Evolutionary conservation across 1,140 invertebrate genomes (phyloP), one percentile per base, ranked within the genome.

Genomic region (Diprion similis): DNA sequence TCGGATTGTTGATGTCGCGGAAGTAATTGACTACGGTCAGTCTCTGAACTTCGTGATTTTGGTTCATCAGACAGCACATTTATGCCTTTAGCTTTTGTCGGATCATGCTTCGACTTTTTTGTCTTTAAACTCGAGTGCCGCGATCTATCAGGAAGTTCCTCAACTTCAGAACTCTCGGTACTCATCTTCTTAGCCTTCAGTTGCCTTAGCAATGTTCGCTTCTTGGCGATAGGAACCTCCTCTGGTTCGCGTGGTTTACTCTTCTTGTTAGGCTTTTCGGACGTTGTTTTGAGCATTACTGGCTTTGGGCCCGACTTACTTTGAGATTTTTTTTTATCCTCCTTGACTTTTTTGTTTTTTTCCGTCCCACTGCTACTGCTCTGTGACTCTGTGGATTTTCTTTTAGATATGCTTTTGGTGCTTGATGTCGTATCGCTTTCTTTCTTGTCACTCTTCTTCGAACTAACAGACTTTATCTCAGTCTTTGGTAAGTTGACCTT

Each of bases 91-190:
- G 64, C 37, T 67, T 65, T 46, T 45, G 47, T 4, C 7, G 15
- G 37, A 19, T 17, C 17, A 66, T 46, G n/a, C 67, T 37, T 71
- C 17, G 66, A 24, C 71, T 79, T 83, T 59, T 59, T 59, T 0
- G 51, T 17, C n/a, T 17, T 59, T 17, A 59, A n/a, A n/a, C 46
- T 70, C 11, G 65, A 37, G 19, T 75, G 78, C 24, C 76, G 78
- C 1, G 59, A 48, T 72, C 80, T 82, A 24, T 82, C 81, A 2
- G 73, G 46, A n/a, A 19, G n/a, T 18, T 88, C 82, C 13, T 88
- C 84, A 8, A 81, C 67, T 46, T 87, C 86, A 0, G 83, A 86
- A 74, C 83, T 86, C 10, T 77, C 84, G 0, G 83, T 83, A 66
- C 82, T 84, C 6, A 78, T 77, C n/a, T 81, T 78, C 10, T 73